Evolutionary conservation across 2,888 invertebrate species (phyloP).

Genomic region (Rugalucina vietnamica): DNA sequence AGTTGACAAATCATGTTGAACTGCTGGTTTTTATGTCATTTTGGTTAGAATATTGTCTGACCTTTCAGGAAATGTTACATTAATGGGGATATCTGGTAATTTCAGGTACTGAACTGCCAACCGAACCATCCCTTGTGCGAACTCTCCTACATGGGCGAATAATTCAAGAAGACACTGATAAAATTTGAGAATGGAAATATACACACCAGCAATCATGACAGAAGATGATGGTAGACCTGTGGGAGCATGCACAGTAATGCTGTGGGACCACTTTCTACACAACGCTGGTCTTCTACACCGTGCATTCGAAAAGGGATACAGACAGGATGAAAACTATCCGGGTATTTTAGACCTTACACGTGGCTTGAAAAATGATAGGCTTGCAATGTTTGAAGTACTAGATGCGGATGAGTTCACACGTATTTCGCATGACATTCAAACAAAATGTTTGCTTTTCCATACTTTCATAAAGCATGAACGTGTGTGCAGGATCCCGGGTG

Average conservation of each 20-base stretch:
- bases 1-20: too few relatives aligned
- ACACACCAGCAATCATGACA: too few relatives aligned
- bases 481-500: background rate
- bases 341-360: background rate
- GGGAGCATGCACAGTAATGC: background rate
- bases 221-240: background rate
- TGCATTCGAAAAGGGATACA: background rate
- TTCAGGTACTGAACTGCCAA: too few relatives aligned
- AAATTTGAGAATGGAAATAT: too few relatives aligned
- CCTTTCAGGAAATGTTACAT: too few relatives aligned
- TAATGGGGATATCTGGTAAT: too few relatives aligned
- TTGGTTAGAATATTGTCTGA: too few relatives aligned
- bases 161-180: too few relatives aligned
- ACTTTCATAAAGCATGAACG: background rate
- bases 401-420: background rate
- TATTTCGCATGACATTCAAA: background rate
- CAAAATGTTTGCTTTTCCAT: background rate
- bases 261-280: background rate
- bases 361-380: background rate
- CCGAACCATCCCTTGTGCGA: too few relatives aligned
- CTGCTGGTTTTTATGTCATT: too few relatives aligned
- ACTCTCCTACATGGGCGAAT: too few relatives aligned
- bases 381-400: background rate
- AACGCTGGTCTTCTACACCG: background rate
- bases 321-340: background rate